Evolutionary conservation across 30 jellyfish, hydroid and myxozoan species (phyloP).

Genomic region (Hydra vulgaris): DNA sequence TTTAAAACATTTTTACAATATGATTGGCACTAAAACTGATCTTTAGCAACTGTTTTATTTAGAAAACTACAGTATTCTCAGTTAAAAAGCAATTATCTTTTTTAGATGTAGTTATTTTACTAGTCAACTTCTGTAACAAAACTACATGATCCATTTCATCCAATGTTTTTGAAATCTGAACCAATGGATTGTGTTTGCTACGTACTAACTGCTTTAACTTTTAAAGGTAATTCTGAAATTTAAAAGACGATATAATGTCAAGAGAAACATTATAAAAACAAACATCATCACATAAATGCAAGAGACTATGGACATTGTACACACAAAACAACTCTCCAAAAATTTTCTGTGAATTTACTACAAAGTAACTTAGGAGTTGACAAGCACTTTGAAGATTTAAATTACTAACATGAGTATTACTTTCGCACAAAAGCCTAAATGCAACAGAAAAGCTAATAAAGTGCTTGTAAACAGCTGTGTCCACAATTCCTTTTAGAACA

Average conservation of each 20-base stretch:
- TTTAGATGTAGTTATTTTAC: background rate
- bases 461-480: background rate
- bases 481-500: conserved; percentile 1
- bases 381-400: too few relatives aligned
- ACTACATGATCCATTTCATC: background rate
- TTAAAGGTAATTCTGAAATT: background rate
- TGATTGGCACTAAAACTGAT: conserved; percentile 1
- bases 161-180: background rate
- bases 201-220: too few relatives aligned
- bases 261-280: background rate
- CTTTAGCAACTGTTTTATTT: background rate
- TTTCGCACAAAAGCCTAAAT: conserved; percentile 1
- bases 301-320: conserved; percentile 1
- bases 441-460: conserved; percentile 5
- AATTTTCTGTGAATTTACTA: background rate
- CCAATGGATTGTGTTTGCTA: conserved; percentile 8
- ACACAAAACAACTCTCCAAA: conserved; percentile 4
- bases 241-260: background rate
- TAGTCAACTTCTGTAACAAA: too few relatives aligned
- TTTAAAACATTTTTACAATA: background rate
- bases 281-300: too few relatives aligned
- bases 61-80: background rate
- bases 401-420: conserved; percentile 1
- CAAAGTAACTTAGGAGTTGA: background rate
- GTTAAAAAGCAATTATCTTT: conserved; percentile 3